Percentiles rank a stretch among this genome's conserved stretches.
Evolutionary conservation across 1,140 invertebrate genomes (phyloP).

Genomic region (Micrasema longulum): DNA sequence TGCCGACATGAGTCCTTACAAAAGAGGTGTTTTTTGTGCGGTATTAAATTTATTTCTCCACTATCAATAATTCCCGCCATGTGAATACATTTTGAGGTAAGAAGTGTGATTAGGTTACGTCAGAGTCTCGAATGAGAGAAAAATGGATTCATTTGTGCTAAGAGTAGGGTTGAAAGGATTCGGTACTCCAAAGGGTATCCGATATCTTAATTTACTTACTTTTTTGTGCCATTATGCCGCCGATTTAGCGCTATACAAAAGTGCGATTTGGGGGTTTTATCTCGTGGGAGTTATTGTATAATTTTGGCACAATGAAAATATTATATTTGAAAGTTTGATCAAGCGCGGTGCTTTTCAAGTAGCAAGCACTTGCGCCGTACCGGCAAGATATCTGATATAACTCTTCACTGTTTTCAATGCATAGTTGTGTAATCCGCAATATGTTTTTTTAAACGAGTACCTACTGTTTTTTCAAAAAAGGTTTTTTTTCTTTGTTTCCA

Average conservation of each 20-base stretch:
- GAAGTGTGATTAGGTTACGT: constrained; percentile 52
- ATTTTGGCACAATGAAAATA: constrained; percentile 47
- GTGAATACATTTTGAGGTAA: constrained; percentile 50
- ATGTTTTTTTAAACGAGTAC: not conserved
- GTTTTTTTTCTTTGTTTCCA: no score
- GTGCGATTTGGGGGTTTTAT: constrained; percentile 41
- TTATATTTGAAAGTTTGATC: constrained; percentile 29
- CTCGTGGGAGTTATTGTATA: constrained; percentile 40
- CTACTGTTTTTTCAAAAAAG: not conserved
- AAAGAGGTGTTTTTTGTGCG: constrained; percentile 45
- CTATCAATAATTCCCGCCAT: constrained; percentile 49
- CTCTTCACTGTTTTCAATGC: not conserved
- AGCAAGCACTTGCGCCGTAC: constrained; percentile 22
- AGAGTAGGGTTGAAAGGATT: constrained; percentile 50
- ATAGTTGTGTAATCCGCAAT: not conserved
- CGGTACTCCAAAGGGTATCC: constrained; percentile 51
- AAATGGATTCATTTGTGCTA: constrained; percentile 45
- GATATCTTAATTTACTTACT: constrained; percentile 56
- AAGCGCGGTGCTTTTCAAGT: constrained; percentile 16
- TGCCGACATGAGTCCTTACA: constrained; percentile 44
- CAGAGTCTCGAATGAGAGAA: constrained; percentile 40
- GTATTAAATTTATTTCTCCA: constrained; percentile 51
- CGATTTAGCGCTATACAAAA: constrained; percentile 20
- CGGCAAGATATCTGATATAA: constrained; percentile 32
- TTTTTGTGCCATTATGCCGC: constrained; percentile 45